Conservation (phyloP, 2,888 invertebrate genomes). For the Andrena marginata region DNA sequence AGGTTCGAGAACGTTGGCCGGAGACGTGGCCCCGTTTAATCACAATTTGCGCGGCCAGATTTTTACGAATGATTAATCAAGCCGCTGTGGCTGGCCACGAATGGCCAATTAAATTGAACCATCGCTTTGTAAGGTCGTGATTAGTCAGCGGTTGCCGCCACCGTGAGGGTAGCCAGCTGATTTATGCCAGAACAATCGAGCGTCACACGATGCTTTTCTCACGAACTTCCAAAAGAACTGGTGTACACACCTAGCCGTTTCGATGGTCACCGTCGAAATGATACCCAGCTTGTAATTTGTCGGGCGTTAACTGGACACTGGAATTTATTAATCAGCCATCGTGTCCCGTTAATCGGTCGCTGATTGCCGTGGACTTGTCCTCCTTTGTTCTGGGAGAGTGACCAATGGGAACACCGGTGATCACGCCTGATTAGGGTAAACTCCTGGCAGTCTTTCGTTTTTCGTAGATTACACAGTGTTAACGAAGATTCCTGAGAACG, state of each 20-base stretch:
- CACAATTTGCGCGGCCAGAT: constrained; percentile 64
- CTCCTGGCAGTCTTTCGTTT: not conserved
- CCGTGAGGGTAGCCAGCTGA: constrained; percentile 41
- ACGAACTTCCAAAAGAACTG: not conserved
- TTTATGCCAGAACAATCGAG: constrained; percentile 59
- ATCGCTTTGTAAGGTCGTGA: constrained; percentile 49
- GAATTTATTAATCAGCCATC: constrained; percentile 25
- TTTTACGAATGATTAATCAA: constrained; percentile 72
- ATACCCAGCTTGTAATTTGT: constrained; percentile 30
- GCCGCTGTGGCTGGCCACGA: constrained; percentile 35
- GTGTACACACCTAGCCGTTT: constrained; percentile 15
- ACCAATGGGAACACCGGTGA: not conserved
- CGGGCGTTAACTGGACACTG: constrained; percentile 16
- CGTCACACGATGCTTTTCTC: not conserved
- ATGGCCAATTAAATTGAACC: constrained; percentile 73
- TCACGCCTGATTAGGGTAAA: not conserved
- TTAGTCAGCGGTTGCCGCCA: constrained; percentile 57
- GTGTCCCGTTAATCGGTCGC: constrained; percentile 36
- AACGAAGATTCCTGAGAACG: constrained; percentile 20
- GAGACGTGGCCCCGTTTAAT: constrained; percentile 57
- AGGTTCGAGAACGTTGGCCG: not conserved
- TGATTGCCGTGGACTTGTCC: constrained; percentile 26
- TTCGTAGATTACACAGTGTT: constrained; percentile 2
- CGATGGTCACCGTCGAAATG: constrained; percentile 32
- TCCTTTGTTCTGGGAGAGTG: not conserved